Evolutionary conservation across 2,113 vertebrate species (phyloP).

Genomic region (Bambusicola thoracicus): DNA sequence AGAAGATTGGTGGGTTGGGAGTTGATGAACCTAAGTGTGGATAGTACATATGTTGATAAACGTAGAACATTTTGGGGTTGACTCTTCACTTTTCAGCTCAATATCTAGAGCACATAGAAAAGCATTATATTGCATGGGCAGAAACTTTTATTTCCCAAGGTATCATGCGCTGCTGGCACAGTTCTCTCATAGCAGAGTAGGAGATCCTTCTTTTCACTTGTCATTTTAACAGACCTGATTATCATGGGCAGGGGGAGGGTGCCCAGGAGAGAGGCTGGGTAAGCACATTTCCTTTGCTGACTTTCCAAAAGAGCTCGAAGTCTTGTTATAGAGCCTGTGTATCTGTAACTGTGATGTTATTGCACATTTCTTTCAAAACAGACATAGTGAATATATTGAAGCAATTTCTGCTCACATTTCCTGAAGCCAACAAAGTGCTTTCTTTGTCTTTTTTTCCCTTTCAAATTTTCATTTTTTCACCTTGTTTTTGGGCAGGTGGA

Average conservation of each 20-base stretch:
- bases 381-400: neutral
- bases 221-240: slow-evolving; percentile 33
- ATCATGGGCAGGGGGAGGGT: neutral
- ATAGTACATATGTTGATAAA: slow-evolving; percentile 45
- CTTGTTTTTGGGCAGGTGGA: slow-evolving; percentile 66
- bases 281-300: slow-evolving; percentile 31
- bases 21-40: slow-evolving; percentile 53
- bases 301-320: slow-evolving; percentile 22
- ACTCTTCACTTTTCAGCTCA: slow-evolving; percentile 62
- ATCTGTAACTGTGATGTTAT: slow-evolving; percentile 23
- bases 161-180: slow-evolving; percentile 49
- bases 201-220: slow-evolving; percentile 48
- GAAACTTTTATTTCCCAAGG: slow-evolving; percentile 44
- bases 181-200: slow-evolving; percentile 44
- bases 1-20: slow-evolving; percentile 37
- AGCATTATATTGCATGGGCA: slow-evolving; percentile 61
- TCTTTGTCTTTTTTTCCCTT: neutral
- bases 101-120: slow-evolving; percentile 59
- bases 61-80: neutral
- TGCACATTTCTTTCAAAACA: slow-evolving; percentile 55
- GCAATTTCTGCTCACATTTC: slow-evolving; percentile 14
- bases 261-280: neutral
- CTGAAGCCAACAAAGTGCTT: neutral
- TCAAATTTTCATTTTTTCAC: neutral
- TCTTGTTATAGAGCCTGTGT: slow-evolving; percentile 52